Evolutionary conservation across 2,888 invertebrate genomes (phyloP).

Genomic region (Lacanobia oleracea): DNA sequence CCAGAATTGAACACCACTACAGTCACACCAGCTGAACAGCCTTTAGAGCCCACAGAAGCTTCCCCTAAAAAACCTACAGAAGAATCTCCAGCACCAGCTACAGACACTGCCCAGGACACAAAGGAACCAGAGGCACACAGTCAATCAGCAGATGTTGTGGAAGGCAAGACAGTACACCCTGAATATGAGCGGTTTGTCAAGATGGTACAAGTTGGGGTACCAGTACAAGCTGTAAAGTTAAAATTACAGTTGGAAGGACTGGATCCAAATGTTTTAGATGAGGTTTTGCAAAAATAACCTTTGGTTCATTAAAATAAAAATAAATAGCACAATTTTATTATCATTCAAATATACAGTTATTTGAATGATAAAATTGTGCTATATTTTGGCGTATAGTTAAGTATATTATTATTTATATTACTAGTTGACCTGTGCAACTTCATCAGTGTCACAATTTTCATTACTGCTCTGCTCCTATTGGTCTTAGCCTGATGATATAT

Average conservation of each 20-base stretch:
- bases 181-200: constrained; percentile 95
- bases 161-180: constrained; percentile 84
- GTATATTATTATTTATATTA: constrained; percentile 4
- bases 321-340: no score
- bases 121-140: constrained; percentile 36
- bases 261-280: constrained; percentile 93
- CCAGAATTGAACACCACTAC: constrained; percentile 81
- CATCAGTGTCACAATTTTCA: no score
- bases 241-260: constrained; percentile 96
- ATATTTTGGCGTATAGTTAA: background rate
- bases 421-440: no score
- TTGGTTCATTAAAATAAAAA: background rate
- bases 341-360: no score
- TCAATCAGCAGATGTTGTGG: constrained; percentile 40
- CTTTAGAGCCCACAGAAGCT: constrained; percentile 36
- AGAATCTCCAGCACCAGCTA: constrained; percentile 26
- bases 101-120: constrained; percentile 22
- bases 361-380: background rate
- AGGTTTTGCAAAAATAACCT: constrained; percentile 75
- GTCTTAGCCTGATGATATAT: no score
- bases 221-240: constrained; percentile 94
- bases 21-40: constrained; percentile 32
- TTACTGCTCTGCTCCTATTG: no score
- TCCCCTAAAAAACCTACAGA: constrained; percentile 23
- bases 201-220: constrained; percentile 97